Conservation (phyloP, 2,113 vertebrate genomes). For the Percopsis transmontana region DNA sequence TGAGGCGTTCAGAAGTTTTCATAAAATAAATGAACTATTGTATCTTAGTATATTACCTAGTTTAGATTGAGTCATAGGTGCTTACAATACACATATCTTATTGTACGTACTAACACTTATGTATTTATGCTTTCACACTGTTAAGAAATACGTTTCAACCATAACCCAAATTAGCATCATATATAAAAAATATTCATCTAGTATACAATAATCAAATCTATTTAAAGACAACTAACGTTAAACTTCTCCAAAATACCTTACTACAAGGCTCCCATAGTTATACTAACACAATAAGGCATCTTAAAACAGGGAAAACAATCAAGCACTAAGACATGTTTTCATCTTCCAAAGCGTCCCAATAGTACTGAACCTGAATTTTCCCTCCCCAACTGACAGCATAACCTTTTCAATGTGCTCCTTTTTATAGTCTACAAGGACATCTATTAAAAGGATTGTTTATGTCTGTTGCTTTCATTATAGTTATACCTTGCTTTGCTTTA, state of each 20-base stretch:
- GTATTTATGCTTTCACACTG: not conserved
- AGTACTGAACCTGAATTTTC: not conserved
- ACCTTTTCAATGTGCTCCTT: not conserved
- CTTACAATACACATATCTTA: slow-evolving; percentile 1
- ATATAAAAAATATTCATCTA: slow-evolving; percentile 29
- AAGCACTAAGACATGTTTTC: no score
- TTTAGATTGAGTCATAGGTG: not conserved
- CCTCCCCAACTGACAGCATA: not conserved
- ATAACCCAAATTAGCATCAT: slow-evolving; percentile 7
- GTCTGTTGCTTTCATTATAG: not conserved
- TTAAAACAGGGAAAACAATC: not conserved
- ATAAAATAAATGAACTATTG: no score
- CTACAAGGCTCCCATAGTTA: slow-evolving; percentile 11
- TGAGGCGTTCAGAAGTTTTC: not conserved
- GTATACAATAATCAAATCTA: not conserved
- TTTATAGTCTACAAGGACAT: slow-evolving; percentile 14
- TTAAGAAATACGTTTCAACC: not conserved
- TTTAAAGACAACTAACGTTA: slow-evolving; percentile 6
- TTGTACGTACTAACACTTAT: not conserved
- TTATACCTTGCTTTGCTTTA: slow-evolving; percentile 9
- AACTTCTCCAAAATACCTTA: slow-evolving; percentile 11
- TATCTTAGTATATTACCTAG: no score
- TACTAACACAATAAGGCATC: slow-evolving; percentile 13
- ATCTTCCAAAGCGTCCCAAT: not conserved
- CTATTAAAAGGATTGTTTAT: not conserved